Conservation (phyloP, 2,888 invertebrate species). For the Epinotia nisella region DNA sequence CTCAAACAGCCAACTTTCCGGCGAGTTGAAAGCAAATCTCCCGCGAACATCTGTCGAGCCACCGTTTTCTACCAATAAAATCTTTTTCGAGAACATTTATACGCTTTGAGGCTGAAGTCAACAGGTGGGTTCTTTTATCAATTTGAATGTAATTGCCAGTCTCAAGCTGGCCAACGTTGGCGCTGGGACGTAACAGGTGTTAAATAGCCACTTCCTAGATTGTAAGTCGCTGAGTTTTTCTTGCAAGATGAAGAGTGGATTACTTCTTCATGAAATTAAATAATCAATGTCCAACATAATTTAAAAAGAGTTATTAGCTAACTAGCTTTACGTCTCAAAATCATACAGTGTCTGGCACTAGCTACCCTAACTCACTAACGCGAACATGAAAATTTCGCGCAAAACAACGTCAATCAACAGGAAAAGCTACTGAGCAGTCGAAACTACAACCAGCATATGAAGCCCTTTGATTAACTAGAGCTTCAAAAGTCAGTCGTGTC, state of each 20-base stretch:
- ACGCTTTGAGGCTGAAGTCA: conserved; percentile 61
- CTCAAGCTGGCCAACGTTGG: conserved; percentile 47
- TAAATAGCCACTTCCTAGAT: conserved; percentile 23
- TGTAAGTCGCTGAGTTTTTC: neutral
- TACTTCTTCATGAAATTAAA: conserved; percentile 7
- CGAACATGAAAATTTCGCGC: conserved; percentile 18
- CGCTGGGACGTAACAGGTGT: conserved; percentile 30
- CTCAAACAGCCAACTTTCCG: conserved; percentile 66
- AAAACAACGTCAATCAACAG: conserved; percentile 66
- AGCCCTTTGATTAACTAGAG: conserved; percentile 52
- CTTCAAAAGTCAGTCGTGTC: conserved; percentile 5
- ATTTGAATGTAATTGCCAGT: conserved; percentile 77
- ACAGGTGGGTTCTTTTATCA: conserved; percentile 79
- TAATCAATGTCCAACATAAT: neutral
- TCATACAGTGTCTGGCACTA: neutral
- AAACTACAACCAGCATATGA: conserved; percentile 55
- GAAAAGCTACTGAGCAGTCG: conserved; percentile 59
- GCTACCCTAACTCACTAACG: neutral
- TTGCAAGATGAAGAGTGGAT: conserved; percentile 5
- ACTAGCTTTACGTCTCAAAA: neutral
- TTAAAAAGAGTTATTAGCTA: neutral
- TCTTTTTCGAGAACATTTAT: conserved; percentile 72
- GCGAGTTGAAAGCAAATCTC: conserved; percentile 65
- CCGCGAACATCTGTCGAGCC: conserved; percentile 72
- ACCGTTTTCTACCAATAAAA: conserved; percentile 74